phyloP scores from a whole-genome alignment of 2,888 invertebrate species.

The Caenorhabditis uteleia region DNA sequence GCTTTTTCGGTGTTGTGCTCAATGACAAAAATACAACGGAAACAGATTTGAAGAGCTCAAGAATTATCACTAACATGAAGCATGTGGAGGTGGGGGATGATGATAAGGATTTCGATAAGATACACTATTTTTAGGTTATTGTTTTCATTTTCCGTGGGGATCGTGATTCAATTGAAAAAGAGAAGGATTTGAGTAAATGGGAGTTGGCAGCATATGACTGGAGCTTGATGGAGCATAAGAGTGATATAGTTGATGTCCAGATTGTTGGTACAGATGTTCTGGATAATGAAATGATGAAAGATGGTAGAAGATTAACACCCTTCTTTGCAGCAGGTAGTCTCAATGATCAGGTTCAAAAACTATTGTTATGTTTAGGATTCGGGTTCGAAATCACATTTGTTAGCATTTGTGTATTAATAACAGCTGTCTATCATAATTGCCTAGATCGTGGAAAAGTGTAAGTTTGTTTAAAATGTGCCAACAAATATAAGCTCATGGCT shows the following conservation, averaged over 20 bases:
- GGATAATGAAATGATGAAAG: conserved; percentile 67
- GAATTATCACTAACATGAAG: conserved; percentile 63
- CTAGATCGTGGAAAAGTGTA: conserved; percentile 58
- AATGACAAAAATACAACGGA: conserved; percentile 35
- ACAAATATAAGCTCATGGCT: background rate
- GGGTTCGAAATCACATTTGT: conserved; percentile 64
- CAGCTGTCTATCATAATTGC: conserved; percentile 57
- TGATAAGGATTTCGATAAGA: background rate
- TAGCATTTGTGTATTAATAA: conserved; percentile 54
- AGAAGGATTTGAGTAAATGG: conserved; percentile 60
- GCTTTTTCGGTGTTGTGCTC: conserved; percentile 58
- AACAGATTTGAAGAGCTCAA: conserved; percentile 21
- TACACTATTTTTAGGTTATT: conserved; percentile 47
- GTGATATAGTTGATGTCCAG: conserved; percentile 52
- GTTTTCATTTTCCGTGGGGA: conserved; percentile 68
- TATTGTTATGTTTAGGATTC: conserved; percentile 43
- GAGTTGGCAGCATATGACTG: conserved; percentile 61
- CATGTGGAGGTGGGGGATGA: conserved; percentile 50
- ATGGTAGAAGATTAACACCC: conserved; percentile 63
- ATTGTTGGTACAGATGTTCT: conserved; percentile 66
- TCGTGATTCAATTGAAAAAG: conserved; percentile 46
- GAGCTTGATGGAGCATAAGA: conserved; percentile 49
- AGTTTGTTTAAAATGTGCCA: background rate
- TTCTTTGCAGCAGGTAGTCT: conserved; percentile 63
- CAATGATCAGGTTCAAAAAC: background rate